Conservation (phyloP, 1,140 invertebrate genomes). For the Saccostrea glomerata region DNA sequence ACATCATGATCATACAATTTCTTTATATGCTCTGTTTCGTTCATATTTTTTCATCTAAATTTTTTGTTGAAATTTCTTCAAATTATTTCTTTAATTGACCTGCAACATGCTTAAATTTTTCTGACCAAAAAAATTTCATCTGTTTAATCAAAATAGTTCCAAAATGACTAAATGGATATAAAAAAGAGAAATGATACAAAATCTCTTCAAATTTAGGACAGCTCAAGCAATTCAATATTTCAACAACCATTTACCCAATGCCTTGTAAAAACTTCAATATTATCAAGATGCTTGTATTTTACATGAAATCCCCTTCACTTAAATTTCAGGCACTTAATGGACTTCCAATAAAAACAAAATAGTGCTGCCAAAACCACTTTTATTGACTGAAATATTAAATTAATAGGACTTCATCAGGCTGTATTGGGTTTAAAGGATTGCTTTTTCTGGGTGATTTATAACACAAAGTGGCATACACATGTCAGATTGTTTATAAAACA, state of each 20-base stretch:
- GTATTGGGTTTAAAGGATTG: constrained; percentile 12
- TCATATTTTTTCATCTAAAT: too few species aligned
- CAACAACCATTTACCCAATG: neutral
- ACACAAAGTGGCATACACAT: constrained; percentile 22
- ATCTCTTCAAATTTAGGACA: neutral
- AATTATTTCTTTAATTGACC: too few species aligned
- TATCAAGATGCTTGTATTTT: neutral
- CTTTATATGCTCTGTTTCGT: too few species aligned
- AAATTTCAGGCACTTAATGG: neutral
- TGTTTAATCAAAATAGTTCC: too few species aligned
- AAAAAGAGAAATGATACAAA: neutral
- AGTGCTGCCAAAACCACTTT: neutral
- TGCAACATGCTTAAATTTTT: too few species aligned
- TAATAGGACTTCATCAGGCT: constrained; percentile 4
- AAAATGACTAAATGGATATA: neutral
- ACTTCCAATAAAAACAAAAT: constrained; percentile 32
- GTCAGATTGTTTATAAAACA: neutral
- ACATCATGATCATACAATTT: too few species aligned
- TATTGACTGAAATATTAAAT: constrained; percentile 34
- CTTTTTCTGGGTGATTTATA: constrained; percentile 27
- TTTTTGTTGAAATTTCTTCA: too few species aligned
- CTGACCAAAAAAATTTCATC: too few species aligned
- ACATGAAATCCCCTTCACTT: constrained; percentile 3
- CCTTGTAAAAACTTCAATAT: constrained; percentile 7
- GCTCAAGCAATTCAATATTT: neutral